Percentiles rank a stretch among this genome's conserved stretches.
phyloP scores from a whole-genome alignment of 2,113 vertebrate genomes.

The Cettia cetti region DNA sequence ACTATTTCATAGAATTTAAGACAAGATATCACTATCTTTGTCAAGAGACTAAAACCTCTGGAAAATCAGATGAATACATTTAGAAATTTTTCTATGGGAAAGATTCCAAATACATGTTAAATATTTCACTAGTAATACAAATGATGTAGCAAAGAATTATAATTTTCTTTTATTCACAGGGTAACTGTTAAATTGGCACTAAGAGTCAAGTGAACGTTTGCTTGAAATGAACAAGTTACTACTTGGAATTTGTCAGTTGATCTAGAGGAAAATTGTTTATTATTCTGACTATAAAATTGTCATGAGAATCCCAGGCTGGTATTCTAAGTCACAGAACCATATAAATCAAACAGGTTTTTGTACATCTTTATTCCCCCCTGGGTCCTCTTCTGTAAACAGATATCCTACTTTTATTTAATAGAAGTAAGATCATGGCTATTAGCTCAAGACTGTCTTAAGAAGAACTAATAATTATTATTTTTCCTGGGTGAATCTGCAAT shows the following conservation, averaged over 20 bases:
- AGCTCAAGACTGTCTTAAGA: neutral
- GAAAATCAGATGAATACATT: conserved; percentile 19
- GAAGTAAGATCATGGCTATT: neutral
- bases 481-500: neutral
- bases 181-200: neutral
- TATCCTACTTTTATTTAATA: neutral
- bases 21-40: conserved; percentile 1
- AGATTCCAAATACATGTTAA: neutral
- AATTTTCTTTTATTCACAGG: neutral
- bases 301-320: neutral
- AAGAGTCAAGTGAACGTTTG: neutral
- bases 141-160: neutral
- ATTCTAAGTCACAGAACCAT: neutral
- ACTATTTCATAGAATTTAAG: neutral
- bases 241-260: neutral
- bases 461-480: neutral
- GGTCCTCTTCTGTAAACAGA: neutral
- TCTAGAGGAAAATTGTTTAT: neutral
- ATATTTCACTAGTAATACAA: neutral
- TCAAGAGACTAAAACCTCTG: neutral
- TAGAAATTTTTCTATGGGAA: neutral
- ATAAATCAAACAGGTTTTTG: neutral
- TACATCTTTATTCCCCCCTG: neutral
- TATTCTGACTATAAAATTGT: neutral
- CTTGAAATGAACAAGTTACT: neutral